phyloP scores from a whole-genome alignment of 1,140 invertebrate genomes.

The Piezodorus guildinii region DNA sequence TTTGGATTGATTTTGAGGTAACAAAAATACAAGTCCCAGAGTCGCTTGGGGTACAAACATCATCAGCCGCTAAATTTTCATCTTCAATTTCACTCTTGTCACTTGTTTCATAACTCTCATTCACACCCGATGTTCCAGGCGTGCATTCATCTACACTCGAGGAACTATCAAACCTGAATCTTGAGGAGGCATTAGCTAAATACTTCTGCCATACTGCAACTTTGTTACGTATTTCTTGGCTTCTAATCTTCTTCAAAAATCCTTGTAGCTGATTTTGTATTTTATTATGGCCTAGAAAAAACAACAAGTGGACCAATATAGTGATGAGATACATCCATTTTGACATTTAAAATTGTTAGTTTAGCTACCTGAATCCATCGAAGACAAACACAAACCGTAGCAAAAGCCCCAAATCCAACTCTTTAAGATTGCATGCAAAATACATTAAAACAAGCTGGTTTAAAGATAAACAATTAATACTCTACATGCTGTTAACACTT shows the following conservation, averaged over 20 bases:
- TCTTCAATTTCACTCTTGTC: background rate
- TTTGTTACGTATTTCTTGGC: slow-evolving; percentile 12
- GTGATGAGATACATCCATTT: background rate
- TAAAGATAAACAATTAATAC: background rate
- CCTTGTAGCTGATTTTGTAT: slow-evolving; percentile 16
- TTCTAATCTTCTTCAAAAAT: slow-evolving; percentile 18
- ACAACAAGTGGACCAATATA: background rate
- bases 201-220: slow-evolving; percentile 20
- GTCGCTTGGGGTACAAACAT: slow-evolving; percentile 8
- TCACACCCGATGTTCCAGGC: background rate
- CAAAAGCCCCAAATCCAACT: slow-evolving; percentile 14
- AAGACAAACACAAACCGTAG: slow-evolving; percentile 11
- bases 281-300: slow-evolving; percentile 11
- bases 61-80: slow-evolving; percentile 5
- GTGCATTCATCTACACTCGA: slow-evolving; percentile 2
- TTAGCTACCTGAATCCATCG: slow-evolving; percentile 21
- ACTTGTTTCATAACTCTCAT: background rate
- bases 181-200: slow-evolving; percentile 16
- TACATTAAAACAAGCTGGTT: no score
- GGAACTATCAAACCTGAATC: slow-evolving; percentile 15
- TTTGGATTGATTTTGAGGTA: background rate
- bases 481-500: background rate
- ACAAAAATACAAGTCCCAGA: slow-evolving; percentile 9
- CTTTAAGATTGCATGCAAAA: slow-evolving; percentile 4
- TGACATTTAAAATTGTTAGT: background rate